Percentiles rank a stretch among this genome's conserved stretches.
phyloP scores from a whole-genome alignment of 2,113 vertebrate species.

The Merops nubicus region DNA sequence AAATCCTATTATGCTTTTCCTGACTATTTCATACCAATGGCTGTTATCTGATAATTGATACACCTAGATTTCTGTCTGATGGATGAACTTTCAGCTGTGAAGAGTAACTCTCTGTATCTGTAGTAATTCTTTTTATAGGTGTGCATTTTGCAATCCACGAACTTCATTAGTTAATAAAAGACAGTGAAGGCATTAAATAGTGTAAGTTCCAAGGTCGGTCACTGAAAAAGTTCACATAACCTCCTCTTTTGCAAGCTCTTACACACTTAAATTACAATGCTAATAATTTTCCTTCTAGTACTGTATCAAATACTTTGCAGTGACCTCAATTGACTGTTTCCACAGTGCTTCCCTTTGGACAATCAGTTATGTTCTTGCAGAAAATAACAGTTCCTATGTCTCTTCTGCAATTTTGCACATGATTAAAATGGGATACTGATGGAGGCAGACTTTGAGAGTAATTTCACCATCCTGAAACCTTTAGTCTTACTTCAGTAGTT shows the following conservation, averaged over 20 bases:
- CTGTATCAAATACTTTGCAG: not conserved
- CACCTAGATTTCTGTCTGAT: not conserved
- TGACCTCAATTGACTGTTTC: rapidly evolving
- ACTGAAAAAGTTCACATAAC: not conserved
- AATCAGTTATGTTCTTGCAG: not conserved
- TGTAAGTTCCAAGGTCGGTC: not conserved
- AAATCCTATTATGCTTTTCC: not conserved
- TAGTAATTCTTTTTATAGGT: not conserved
- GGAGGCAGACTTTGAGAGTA: not conserved
- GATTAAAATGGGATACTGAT: not conserved
- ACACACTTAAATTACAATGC: not conserved
- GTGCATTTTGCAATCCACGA: not conserved
- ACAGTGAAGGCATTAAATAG: not conserved
- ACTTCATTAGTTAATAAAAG: not conserved
- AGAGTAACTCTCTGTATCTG: not conserved
- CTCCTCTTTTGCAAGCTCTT: not conserved
- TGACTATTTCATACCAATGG: not conserved
- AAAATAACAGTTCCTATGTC: not conserved
- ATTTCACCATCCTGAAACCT: not conserved
- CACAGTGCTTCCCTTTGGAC: not conserved
- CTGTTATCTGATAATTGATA: not conserved
- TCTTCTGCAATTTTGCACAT: not conserved
- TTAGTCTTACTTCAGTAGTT: not conserved
- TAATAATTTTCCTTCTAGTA: not conserved
- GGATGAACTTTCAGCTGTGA: not conserved